These are phyloP conservation scores for Sebastes taczanowskii DNA, from an alignment of 2,797 vertebrate species.

Conservation along the genomic window DNA sequence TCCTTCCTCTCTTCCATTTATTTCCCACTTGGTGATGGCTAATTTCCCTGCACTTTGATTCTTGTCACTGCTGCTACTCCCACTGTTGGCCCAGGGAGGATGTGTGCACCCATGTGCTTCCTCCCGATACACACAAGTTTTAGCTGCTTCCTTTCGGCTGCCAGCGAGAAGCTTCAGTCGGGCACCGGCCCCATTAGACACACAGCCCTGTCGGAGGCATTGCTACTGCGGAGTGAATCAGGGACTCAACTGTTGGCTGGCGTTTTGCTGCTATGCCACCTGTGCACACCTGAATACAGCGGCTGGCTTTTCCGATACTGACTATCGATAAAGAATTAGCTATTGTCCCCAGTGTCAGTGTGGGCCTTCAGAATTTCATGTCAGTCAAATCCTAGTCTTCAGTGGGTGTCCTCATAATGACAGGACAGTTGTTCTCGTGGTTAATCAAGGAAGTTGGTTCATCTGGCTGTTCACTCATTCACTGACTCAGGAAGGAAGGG, in stretches of 20 bases:
- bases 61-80: neutral
- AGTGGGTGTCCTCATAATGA: constrained; percentile 16
- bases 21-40: neutral
- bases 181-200: neutral
- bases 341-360: neutral
- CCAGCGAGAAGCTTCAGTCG: neutral
- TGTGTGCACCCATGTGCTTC: constrained; percentile 1
- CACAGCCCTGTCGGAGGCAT: neutral
- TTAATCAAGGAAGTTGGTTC: constrained; percentile 31
- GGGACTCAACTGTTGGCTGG: neutral
- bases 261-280: neutral
- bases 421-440: neutral
- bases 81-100: neutral
- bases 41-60: neutral
- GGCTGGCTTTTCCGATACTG: neutral
- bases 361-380: neutral
- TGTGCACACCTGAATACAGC: neutral
- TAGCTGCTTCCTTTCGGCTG: neutral
- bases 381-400: neutral
- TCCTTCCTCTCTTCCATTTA: neutral
- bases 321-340: neutral
- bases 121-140: neutral
- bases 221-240: neutral
- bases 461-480: constrained; percentile 31
- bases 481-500: constrained; percentile 21